A percentile compares a stretch with the other conserved stretches of the same genome.
Evolutionary conservation across 2,113 vertebrate genomes (phyloP).

Genomic region (Colius striatus): DNA sequence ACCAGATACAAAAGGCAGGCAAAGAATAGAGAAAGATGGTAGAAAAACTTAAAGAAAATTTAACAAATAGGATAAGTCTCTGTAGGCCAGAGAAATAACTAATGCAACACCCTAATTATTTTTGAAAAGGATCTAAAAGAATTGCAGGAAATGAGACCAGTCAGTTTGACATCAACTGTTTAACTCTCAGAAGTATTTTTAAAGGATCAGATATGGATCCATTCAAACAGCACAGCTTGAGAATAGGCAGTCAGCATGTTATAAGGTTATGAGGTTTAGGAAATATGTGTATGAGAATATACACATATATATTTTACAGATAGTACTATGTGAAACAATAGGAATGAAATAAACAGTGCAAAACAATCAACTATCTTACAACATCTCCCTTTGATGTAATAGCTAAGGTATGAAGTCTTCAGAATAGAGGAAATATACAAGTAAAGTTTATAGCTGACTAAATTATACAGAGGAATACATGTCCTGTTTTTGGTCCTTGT

Average conservation of each 20-base stretch:
- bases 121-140: constrained; percentile 65
- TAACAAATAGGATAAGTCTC: not conserved
- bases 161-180: constrained; percentile 65
- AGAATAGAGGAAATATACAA: not conserved
- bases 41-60: constrained; percentile 41
- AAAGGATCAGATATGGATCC: constrained; percentile 66
- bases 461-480: constrained; percentile 1
- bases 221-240: constrained; percentile 70
- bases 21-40: not conserved
- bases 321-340: not conserved
- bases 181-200: constrained; percentile 69
- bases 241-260: constrained; percentile 58
- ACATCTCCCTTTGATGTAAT: constrained; percentile 6
- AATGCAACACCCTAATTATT: constrained; percentile 67
- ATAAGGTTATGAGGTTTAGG: constrained; percentile 51
- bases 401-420: not conserved
- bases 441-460: not conserved
- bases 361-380: constrained; percentile 11
- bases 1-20: not conserved
- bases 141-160: constrained; percentile 70
- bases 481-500: not conserved
- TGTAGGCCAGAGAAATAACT: constrained; percentile 24
- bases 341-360: not conserved
- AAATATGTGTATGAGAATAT: constrained; percentile 48
- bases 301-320: not conserved